Evolutionary conservation across 1,140 invertebrate genomes (phyloP).

Genomic region (Formica exsecta): DNA sequence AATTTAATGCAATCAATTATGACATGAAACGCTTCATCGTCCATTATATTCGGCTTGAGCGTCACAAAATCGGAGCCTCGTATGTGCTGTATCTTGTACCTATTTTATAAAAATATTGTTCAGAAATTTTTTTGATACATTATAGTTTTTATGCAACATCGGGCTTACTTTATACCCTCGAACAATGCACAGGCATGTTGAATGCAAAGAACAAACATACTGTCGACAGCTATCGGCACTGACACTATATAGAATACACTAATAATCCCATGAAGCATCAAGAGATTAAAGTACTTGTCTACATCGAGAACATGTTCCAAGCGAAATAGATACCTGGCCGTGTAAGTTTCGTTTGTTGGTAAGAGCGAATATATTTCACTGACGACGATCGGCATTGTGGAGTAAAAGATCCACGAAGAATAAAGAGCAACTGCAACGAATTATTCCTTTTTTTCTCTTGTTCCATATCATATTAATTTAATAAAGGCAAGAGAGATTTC

Average conservation of each 20-base stretch:
- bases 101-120: not conserved
- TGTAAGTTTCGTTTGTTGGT: conserved; percentile 19
- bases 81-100: conserved; percentile 5
- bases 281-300: conserved; percentile 17
- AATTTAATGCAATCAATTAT: conserved; percentile 28
- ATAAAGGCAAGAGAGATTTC: not conserved
- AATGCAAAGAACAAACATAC: conserved; percentile 55
- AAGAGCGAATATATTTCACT: not conserved
- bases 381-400: not conserved
- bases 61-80: not conserved
- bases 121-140: not conserved
- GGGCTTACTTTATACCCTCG: conserved; percentile 62
- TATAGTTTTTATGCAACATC: not conserved
- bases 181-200: conserved; percentile 71
- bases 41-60: not conserved
- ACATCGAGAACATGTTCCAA: conserved; percentile 21
- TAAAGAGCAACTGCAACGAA: conserved; percentile 24
- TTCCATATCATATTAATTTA: not conserved
- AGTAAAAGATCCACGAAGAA: not conserved
- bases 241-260: conserved; percentile 1
- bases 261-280: conserved; percentile 21
- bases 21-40: conserved; percentile 3
- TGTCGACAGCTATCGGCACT: conserved; percentile 62
- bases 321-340: conserved; percentile 7
- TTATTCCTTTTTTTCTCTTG: not conserved